phyloP scores from a whole-genome alignment of 2,888 invertebrate species.

The Leucoma salicis region DNA sequence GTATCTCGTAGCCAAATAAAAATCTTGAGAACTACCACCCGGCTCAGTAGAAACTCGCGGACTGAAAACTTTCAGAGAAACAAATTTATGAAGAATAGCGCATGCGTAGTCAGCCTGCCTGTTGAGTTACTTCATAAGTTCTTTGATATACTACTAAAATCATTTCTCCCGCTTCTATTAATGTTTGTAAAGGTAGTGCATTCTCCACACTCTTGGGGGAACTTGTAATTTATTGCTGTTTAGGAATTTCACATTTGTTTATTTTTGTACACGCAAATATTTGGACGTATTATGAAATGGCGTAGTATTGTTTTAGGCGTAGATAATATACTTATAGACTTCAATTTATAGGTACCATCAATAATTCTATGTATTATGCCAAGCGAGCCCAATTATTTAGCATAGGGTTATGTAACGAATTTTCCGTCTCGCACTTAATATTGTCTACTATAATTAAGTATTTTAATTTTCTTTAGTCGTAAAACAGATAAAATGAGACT shows the following conservation, averaged over 20 bases:
- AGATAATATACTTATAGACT: no score
- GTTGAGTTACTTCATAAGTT: constrained; percentile 44
- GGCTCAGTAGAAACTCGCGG: constrained; percentile 26
- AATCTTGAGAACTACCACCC: constrained; percentile 30
- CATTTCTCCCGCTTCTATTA: constrained; percentile 15
- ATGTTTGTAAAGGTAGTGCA: constrained; percentile 14
- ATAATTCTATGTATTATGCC: no score
- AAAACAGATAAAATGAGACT: no score
- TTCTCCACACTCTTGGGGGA: constrained; percentile 1
- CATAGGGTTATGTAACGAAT: no score
- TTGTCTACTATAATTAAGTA: no score
- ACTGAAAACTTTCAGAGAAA: constrained; percentile 48
- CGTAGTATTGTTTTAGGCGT: no score
- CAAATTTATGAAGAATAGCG: constrained; percentile 33
- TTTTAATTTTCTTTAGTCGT: no score
- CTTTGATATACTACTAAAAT: constrained; percentile 25
- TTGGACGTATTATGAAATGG: neutral
- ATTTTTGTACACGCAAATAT: constrained; percentile 3
- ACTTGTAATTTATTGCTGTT: constrained; percentile 4
- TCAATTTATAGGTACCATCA: no score
- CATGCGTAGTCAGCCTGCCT: constrained; percentile 49
- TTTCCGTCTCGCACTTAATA: no score
- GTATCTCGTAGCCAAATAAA: constrained; percentile 3
- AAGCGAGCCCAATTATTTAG: no score
- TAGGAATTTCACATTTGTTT: constrained; percentile 1